Evolutionary conservation across 2,888 invertebrate species (phyloP), one percentile per base, ranked within the genome.

Genomic region (Trissoscelio sp.): DNA sequence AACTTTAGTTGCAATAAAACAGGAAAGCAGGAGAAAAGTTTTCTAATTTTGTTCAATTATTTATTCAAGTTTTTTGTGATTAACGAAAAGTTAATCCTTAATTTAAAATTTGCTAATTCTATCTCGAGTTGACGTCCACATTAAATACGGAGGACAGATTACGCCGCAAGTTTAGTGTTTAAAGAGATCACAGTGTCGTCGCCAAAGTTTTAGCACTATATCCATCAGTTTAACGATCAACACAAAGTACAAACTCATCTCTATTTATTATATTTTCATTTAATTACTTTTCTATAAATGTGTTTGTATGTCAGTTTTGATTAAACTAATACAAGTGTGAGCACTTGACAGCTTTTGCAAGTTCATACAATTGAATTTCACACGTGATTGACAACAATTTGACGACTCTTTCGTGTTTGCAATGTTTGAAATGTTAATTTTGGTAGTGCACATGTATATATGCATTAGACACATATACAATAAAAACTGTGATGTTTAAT

Each of bases 401-500:
- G n/a, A n/a, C n/a, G n/a, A n/a, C n/a, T n/a, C n/a, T n/a, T n/a
- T n/a, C n/a, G n/a, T n/a, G n/a, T n/a, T n/a, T n/a, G 46, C 18
- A 24, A 16, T 48, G 20, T 60, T 72, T 62, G 42, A 51, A 42
- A 20, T 72, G 20, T 62, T 72, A 51, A 72, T 42, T 51, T 42
- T 24, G 48, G 18, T 51, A n/a, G 24, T 14, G 39, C 12, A n/a
- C 20, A 9, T 39, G 9, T 39, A 39, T 12, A 12, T 39, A 12
- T 39, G 39, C n/a, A 14, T 4, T 11, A 11, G 39, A n/a, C 14
- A 73, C 53, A 12, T 44, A 11, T n/a, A 20, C 44, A 20, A 69
- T 75, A 77, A 77, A 77, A 69, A 60, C 16, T 18, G 20, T n/a
- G 67, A 67, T 53, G 58, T 53, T 60, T 77, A 77, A 69, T 67